Conservation (phyloP, 2,113 vertebrate genomes). For the Mionectes macconnelli region DNA sequence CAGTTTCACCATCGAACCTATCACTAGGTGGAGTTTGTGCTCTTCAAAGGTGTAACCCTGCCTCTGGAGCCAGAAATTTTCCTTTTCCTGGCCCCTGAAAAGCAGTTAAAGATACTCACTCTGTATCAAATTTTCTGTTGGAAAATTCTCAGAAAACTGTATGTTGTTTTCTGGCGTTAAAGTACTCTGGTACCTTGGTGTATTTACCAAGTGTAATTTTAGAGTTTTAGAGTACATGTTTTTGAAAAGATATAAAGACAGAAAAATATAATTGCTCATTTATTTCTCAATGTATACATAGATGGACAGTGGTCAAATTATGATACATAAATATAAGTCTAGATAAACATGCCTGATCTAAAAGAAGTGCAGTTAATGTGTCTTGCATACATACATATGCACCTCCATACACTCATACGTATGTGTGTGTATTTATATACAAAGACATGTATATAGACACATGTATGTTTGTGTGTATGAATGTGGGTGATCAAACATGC, state of each 20-base stretch:
- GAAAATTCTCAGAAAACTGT: background rate
- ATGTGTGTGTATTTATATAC: background rate
- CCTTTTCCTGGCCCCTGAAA: background rate
- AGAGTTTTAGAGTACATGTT: background rate
- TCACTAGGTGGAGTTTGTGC: constrained; percentile 29
- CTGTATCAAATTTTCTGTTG: background rate
- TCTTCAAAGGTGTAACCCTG: background rate
- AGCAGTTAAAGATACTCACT: background rate
- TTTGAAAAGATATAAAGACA: background rate
- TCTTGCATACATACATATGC: background rate
- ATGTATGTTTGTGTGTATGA: background rate
- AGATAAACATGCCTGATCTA: background rate
- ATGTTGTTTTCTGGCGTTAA: background rate
- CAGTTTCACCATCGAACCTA: background rate
- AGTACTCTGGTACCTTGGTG: background rate
- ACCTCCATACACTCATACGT: background rate
- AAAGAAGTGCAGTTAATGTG: background rate
- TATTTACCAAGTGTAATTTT: background rate
- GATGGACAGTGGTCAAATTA: background rate
- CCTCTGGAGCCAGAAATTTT: background rate
- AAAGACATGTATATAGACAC: background rate
- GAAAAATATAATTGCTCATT: background rate
- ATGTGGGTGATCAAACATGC: background rate
- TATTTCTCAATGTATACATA: background rate
- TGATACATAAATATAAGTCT: background rate